Evolutionary conservation across 2,888 invertebrate genomes (phyloP), one percentile per base, ranked within the genome.

Genomic region (Alitta virens): DNA sequence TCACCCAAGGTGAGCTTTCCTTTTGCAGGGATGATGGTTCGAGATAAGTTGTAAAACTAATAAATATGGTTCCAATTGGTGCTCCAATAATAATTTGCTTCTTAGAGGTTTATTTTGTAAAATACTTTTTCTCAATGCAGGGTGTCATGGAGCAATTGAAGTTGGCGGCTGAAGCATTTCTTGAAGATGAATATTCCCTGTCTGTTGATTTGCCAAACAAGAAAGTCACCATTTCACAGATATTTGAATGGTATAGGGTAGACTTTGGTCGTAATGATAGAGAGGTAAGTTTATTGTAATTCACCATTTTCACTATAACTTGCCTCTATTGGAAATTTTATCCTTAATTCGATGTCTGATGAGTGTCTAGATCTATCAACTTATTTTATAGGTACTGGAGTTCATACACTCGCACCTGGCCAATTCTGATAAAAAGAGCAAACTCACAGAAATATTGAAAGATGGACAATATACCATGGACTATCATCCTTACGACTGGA

Each of bases 191-290:
- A 52, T 81, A 83, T 66, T 82, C 77, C 16, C 70, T 82, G 21
- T 67, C 72, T 49, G 64, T 85, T 2, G 79, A 82, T 50, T 67
- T 72, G 59, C 74, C 71, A 14, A 79, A 77, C 62, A 72, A 74
- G 42, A 70, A 73, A 2, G 72, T 85, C 2, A 69, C 73, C 46
- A 71, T 85, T 14, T 79, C 83, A 16, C 76, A 78, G 66, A 80
- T 84, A 14, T 80, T 85, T 71, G 83, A 82, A 63, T 84, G 84
- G 84, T 85, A 84, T 71, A 72, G 74, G 23, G 77, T 75, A 24
- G 85, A 85, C 71, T 85, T 85, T 74, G 84, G 78, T 1, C 68
- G 69, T 2, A 74, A 72, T 53, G 72, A 73, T 50, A 71, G 71
- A 42, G 75, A 77, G 75, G 78, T 79, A 26, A 5, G 40, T n/a